phyloP scores from a whole-genome alignment of 2,888 invertebrate genomes.

The Perizoma flavofasciatum region DNA sequence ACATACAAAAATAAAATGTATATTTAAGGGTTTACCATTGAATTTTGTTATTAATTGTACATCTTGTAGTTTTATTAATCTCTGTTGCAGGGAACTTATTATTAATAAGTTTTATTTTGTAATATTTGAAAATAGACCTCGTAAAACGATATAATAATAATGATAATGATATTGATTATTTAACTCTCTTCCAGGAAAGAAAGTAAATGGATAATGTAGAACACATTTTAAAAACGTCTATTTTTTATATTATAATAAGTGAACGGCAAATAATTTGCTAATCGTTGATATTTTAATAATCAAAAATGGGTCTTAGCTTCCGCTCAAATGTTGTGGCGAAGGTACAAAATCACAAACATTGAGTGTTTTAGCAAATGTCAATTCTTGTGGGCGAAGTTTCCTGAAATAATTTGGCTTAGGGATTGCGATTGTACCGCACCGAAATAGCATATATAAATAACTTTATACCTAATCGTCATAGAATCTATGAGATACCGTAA shows the following conservation, averaged over 20 bases:
- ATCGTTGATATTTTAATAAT: not conserved
- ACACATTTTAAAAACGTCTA: no score
- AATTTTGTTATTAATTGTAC: no score
- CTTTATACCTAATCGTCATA: conserved; percentile 1
- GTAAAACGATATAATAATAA: no score
- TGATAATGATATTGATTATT: not conserved
- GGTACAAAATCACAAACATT: no score
- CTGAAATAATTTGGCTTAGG: not conserved
- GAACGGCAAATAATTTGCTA: not conserved
- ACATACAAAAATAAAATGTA: conserved; percentile 9
- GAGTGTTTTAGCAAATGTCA: not conserved
- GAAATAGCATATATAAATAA: not conserved
- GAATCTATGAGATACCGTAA: conserved; percentile 8
- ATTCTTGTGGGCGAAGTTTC: not conserved
- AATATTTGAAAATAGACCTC: no score
- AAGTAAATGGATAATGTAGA: conserved; percentile 6
- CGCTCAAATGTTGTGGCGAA: not conserved
- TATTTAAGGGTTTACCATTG: conserved; percentile 14
- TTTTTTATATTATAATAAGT: no score
- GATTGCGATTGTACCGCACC: not conserved
- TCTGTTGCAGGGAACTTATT: no score
- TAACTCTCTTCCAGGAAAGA: not conserved
- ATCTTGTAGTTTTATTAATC: no score
- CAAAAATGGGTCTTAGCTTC: not conserved
- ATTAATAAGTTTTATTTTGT: no score